These are phyloP conservation scores for Ctenosaura bakeri DNA, from an alignment of 2,797 vertebrate species.

Conservation along the genomic window DNA sequence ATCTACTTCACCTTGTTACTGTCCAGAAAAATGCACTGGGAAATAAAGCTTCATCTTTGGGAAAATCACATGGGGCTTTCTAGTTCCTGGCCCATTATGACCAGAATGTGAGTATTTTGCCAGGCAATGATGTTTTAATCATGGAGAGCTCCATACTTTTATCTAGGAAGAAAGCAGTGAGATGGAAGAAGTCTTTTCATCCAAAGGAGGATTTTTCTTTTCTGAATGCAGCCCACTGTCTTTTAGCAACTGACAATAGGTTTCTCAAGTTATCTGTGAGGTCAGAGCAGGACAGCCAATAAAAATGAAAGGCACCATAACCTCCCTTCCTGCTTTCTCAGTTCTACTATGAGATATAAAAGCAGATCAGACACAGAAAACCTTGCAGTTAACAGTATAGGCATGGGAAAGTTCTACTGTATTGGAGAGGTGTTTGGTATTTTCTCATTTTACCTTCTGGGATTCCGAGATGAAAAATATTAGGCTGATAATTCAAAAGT, in stretches of 20 bases:
- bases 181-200: neutral
- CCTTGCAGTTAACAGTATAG: neutral
- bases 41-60: neutral
- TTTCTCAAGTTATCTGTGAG: neutral
- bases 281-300: neutral
- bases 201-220: neutral
- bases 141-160: neutral
- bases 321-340: neutral
- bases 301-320: neutral
- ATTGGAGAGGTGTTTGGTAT: neutral
- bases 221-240: neutral
- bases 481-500: slow-evolving; percentile 6
- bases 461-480: neutral
- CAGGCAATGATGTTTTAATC: neutral
- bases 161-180: neutral
- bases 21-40: neutral
- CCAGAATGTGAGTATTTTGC: neutral
- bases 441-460: neutral
- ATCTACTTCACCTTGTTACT: neutral
- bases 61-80: neutral
- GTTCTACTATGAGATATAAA: neutral
- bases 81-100: neutral
- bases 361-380: neutral
- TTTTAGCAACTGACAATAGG: neutral
- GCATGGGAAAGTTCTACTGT: neutral